These are phyloP conservation scores for Bungarus multicinctus DNA, from an alignment of 2,113 vertebrate species.

Conservation along the genomic window DNA sequence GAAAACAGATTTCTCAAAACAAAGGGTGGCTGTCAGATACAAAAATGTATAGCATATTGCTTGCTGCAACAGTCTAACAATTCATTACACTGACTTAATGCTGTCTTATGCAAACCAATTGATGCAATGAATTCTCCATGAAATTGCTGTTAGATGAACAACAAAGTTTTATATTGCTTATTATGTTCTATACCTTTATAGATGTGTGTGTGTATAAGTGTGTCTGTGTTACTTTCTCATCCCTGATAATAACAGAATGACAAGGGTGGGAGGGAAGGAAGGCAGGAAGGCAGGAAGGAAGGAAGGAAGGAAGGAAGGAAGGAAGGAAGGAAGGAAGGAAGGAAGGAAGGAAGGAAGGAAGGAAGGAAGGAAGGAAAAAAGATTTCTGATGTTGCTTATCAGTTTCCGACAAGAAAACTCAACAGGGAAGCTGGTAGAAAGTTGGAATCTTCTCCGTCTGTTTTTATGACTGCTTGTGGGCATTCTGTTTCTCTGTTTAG, in stretches of 20 bases:
- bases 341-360: neutral
- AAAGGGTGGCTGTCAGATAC: neutral
- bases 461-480: neutral
- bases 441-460: neutral
- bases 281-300: neutral
- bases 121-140: neutral
- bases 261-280: neutral
- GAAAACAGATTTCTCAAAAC: neutral
- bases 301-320: neutral
- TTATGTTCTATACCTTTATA: neutral
- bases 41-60: neutral
- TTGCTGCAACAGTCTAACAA: neutral
- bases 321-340: neutral
- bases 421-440: neutral
- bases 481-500: neutral
- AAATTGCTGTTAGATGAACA: neutral
- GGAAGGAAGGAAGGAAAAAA: neutral
- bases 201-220: neutral
- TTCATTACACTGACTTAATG: neutral
- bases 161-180: neutral
- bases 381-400: neutral
- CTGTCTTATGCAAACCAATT: neutral
- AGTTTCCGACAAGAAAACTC: neutral
- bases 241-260: neutral
- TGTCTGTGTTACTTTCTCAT: neutral